A percentile compares a stretch with the other conserved stretches of the same genome.
Conservation (phyloP, 2,888 invertebrate genomes). For the Entomobrya multifasciata region DNA sequence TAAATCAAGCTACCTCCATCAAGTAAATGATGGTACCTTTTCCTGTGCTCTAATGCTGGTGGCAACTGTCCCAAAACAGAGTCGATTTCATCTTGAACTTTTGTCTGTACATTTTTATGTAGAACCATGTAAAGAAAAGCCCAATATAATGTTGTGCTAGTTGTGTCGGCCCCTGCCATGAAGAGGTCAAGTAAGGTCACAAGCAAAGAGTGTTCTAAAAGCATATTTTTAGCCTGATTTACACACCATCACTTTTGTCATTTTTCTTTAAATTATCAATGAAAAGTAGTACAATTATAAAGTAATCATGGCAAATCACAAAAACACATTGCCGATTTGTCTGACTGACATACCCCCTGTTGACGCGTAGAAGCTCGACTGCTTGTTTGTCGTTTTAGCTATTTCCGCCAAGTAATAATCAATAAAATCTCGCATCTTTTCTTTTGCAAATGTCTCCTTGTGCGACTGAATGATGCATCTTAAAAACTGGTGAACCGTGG, state of each 20-base stretch:
- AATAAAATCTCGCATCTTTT: slow-evolving; percentile 76
- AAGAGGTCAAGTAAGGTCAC: slow-evolving; percentile 79
- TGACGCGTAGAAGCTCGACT: slow-evolving; percentile 76
- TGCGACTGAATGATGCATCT: slow-evolving; percentile 74
- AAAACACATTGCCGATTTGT: no score
- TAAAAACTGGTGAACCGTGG: slow-evolving; percentile 76
- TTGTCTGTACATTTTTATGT: slow-evolving; percentile 78
- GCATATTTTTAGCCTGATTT: background rate
- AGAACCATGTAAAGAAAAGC: slow-evolving; percentile 80
- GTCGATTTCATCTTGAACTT: slow-evolving; percentile 80
- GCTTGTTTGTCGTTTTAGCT: slow-evolving; percentile 70
- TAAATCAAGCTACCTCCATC: no score
- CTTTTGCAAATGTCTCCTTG: slow-evolving; percentile 65
- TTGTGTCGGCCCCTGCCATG: slow-evolving; percentile 80
- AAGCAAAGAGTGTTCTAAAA: slow-evolving; percentile 79
- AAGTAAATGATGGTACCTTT: slow-evolving; percentile 70
- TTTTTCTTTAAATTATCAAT: no score
- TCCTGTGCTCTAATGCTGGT: slow-evolving; percentile 72
- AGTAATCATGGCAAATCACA: no score
- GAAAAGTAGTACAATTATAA: background rate
- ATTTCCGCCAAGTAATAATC: slow-evolving; percentile 78
- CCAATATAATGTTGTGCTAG: slow-evolving; percentile 79
- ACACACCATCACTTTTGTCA: background rate
- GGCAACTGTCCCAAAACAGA: slow-evolving; percentile 79
- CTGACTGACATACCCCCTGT: slow-evolving; percentile 75